Conservation (phyloP, 1,140 invertebrate genomes). For the Trichomalopsis sarcophagae region DNA sequence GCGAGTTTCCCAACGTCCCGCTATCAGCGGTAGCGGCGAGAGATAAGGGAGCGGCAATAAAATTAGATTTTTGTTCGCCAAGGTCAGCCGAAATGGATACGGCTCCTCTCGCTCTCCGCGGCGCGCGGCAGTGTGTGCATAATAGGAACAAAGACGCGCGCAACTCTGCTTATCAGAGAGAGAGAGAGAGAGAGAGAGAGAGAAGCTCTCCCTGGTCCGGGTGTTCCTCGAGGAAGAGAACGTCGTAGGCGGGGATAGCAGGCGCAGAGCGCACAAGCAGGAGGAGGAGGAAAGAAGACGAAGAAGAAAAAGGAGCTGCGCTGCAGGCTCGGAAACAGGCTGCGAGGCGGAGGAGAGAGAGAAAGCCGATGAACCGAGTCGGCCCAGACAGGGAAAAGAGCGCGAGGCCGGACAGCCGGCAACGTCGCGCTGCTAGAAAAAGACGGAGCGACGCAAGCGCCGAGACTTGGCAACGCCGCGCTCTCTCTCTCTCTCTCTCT, state of each 20-base stretch:
- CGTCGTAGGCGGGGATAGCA: not conserved
- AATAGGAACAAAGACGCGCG: not conserved
- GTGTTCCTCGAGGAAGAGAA: not conserved
- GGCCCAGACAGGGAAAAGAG: conserved; percentile 50
- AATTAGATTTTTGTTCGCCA: conserved; percentile 46
- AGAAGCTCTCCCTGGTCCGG: not conserved
- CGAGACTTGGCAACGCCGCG: conserved; percentile 63
- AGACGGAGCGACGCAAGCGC: conserved; percentile 3
- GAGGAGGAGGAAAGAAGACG: conserved; percentile 16
- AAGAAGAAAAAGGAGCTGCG: conserved; percentile 8
- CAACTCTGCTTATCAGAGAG: not conserved
- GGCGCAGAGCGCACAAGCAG: conserved; percentile 21
- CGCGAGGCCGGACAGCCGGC: conserved; percentile 46
- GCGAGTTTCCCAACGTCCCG: too few species aligned
- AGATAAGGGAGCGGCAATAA: conserved; percentile 47
- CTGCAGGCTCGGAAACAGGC: conserved; percentile 4
- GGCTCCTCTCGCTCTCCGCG: conserved; percentile 35
- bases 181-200: not conserved
- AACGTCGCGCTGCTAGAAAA: conserved; percentile 34
- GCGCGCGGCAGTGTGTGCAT: not conserved
- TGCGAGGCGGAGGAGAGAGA: conserved; percentile 40
- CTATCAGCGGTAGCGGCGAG: too few species aligned
- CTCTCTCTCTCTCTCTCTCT: not conserved
- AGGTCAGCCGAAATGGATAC: conserved; percentile 52
- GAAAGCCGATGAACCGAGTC: conserved; percentile 52